Base-by-base conservation (phyloP, 2,888 invertebrate species). In the Lordiphosa andalusiaca region DNA sequence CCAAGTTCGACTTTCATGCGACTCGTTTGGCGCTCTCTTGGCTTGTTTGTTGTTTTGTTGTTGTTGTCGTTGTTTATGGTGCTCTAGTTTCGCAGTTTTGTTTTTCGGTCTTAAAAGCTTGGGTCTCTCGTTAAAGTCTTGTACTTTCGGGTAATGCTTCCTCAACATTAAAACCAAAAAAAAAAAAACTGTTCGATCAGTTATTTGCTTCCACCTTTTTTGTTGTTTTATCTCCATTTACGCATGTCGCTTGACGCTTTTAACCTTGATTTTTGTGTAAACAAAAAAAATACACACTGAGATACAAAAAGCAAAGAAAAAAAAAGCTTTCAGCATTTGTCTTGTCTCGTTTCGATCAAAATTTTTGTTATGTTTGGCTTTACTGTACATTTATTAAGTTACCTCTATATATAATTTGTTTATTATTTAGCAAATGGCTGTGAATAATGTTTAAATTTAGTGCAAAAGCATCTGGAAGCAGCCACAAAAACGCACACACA, bases 211-310 rank as follows among this genome's bases (percentile, higher is more conserved):
- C 83, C 77, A 75, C 83, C 80, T 16, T 65, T 64, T 48, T 53
- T 44, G 16, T 30, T 30, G 54, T 55, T 63, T 63, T 63, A 55
- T 64, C 46, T 46, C 56, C 53, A 66, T 66, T 82, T 75, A 72
- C 83, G 83, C 80, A 73, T 73, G 81, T 75, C 67, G 69, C 53
- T 73, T 83, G 80, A 81, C 81, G 84, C 72, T 82, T 81, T 77
- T 80, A 80, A 84, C 80, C 80, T 80, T 80, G 80, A 84, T 81
- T 80, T 80, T 63, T 67, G 70, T 80, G 84, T 84, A 80, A 84
- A 84, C 81, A 84, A 81, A 77, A 72, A 54, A 42, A 52, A 63
- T 55, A 57, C 41, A 61, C 42, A 60, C 51, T 67, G 56, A 74
- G 40, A 68, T 51, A 50, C 62, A 65, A 59, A 65, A 67, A 59